Percentiles rank a stretch among this genome's conserved stretches.
phyloP scores from a whole-genome alignment of 2,797 vertebrate genomes.

The Rachycentron canadum region DNA sequence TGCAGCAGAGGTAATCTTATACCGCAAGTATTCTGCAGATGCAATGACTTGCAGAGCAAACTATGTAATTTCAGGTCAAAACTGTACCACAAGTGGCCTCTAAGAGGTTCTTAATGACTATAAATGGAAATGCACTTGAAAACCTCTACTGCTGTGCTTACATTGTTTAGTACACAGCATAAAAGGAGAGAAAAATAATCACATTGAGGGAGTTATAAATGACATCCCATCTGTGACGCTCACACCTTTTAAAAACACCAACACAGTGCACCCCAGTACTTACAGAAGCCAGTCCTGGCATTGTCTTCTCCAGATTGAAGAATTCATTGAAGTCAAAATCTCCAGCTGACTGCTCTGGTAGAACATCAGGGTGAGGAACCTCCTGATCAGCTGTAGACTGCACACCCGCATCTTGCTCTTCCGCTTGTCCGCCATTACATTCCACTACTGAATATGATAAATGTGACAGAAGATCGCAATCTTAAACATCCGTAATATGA shows the following conservation, averaged over 20 bases:
- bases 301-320: constrained; percentile 97
- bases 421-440: constrained; percentile 92
- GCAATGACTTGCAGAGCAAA: too few relatives aligned
- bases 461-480: neutral
- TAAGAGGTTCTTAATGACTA: neutral
- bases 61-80: neutral
- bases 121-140: constrained; percentile 12
- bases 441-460: constrained; percentile 78
- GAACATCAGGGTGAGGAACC: constrained; percentile 90
- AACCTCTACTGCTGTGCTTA: constrained; percentile 51
- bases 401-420: constrained; percentile 85
- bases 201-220: neutral
- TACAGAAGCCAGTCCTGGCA: constrained; percentile 97
- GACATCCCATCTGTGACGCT: constrained; percentile 32
- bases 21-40: neutral
- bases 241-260: constrained; percentile 15
- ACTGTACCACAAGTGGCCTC: neutral
- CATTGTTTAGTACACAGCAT: neutral
- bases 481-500: neutral
- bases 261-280: constrained; percentile 80
- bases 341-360: constrained; percentile 91
- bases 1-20: constrained; percentile 54
- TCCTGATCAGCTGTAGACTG: constrained; percentile 92
- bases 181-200: neutral
- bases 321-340: constrained; percentile 99